Base-by-base conservation (phyloP, 2,797 vertebrate species). In the Thamnophis elegans region DNA sequence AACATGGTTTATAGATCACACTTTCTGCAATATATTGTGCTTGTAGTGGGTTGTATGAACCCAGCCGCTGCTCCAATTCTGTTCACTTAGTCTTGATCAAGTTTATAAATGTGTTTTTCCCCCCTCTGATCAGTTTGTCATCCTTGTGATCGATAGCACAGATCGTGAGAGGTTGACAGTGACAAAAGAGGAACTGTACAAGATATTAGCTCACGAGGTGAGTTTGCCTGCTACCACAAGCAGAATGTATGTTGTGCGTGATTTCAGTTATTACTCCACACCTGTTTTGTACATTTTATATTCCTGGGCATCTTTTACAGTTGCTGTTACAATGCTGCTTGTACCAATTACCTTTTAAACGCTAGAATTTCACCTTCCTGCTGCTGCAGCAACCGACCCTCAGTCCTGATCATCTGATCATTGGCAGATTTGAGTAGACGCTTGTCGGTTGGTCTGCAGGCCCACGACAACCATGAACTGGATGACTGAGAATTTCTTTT, bases 91-190 rank as follows among this genome's bases (percentile, higher is more conserved):
- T 53, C 14, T 88, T 91, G 62, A 55, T 7, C 20, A 7, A 14
- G 47, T 90, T 91, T 86, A 85, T 82, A 85, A 13, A 2, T 60
- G 22, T 88, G 86, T 11, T 62, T 42, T 28, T 88, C 88, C 36
- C 32, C 89, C 20, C 85, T 58, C 53, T 53, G 95, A 93, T 89
- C 97, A 99, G 98, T 98, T 99, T 82, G 94, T 99, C 95, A 98
- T 99, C 87, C 94, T 99, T 96, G 98, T 99, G 73, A 98, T 98
- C 89, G 98, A 99, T 94, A 99, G 98, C 95, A 98, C 98, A 0
- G 98, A 99, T 94, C 95, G 98, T 0, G 98, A 98, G 82, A 96
- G 98, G n/a, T 96, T 99, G 93, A 97, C 96, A 0, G 51, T 98
- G 16, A 97, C 97, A 14, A 97, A 97, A 96, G 98, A 98, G 0